Percentiles rank a stretch among this genome's conserved stretches.
These are phyloP conservation scores for Iphiclides podalirius DNA, from an alignment of 2,888 invertebrate genomes.

Conservation along the genomic window DNA sequence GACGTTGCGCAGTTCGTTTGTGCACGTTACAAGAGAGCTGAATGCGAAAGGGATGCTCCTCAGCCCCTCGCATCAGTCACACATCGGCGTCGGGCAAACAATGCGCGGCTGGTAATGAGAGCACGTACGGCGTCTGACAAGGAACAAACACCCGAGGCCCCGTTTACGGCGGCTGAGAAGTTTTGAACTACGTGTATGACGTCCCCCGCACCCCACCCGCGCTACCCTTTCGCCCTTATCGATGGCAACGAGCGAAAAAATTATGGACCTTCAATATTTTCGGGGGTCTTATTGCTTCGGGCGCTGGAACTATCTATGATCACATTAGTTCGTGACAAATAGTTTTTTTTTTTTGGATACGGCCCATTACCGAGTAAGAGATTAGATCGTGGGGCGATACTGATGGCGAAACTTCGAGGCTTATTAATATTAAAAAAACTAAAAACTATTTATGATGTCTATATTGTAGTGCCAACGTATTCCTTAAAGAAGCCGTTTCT, in stretches of 20 bases:
- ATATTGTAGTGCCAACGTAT: too few species aligned
- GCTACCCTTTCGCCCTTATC: conserved; percentile 22
- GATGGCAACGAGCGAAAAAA: conserved; percentile 20
- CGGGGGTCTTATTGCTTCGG: conserved; percentile 25
- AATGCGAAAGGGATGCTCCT: conserved; percentile 18
- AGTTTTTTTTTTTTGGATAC: conserved; percentile 16
- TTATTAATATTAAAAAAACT: too few species aligned
- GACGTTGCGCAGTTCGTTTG: not conserved
- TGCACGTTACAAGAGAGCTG: conserved; percentile 11
- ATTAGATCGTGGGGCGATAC: too few species aligned
- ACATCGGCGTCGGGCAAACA: conserved; percentile 34
- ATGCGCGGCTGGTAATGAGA: conserved; percentile 50
- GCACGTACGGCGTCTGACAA: conserved; percentile 55
- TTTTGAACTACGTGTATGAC: conserved; percentile 40
- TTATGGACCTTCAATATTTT: conserved; percentile 24
- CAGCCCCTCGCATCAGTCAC: conserved; percentile 32
- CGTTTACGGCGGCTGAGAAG: conserved; percentile 43
- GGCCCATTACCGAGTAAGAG: too few species aligned
- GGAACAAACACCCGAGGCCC: conserved; percentile 53
- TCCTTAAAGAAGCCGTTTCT: too few species aligned
- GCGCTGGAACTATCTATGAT: conserved; percentile 23
- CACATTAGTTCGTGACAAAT: conserved; percentile 23
- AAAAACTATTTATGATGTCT: too few species aligned
- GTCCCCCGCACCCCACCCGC: conserved; percentile 14
- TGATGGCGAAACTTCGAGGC: too few species aligned